Base-by-base conservation (phyloP, 2,888 invertebrate species). In the Rhamnusium bicolor region DNA sequence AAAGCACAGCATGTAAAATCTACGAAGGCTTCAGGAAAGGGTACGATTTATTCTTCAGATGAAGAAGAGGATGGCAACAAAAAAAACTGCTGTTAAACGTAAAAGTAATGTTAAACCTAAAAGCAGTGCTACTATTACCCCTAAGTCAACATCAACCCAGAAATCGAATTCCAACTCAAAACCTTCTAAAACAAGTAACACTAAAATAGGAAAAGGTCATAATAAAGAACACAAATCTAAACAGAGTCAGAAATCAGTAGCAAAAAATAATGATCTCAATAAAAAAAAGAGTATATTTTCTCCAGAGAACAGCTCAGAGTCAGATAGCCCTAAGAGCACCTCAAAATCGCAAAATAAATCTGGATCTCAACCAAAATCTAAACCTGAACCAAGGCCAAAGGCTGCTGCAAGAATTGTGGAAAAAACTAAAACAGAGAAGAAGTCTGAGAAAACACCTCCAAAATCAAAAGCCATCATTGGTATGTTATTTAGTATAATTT, bases 261-360 rank as follows among this genome's bases (percentile, higher is more conserved):
- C 68, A 53, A 80, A 73, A 69, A 80, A 75, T 29, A 70, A 66
- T 32, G 86, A 86, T 77, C 76, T 81, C 47, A 87, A 84, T 53
- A 94, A 93, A 83, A 94, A 93, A 85, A 94, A 94, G 85, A 94
- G 95, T 83, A 95, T 95, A 83, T 95, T 95, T 83, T 95, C 95
- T 67, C 95, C 95, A 0, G 95, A 94, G 79, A 95, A 95, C 78
- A 92, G 92, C 77, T 92, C 92, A n/a, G 92, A 92, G 54, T 92
- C 92, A 81, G 92, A 92, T 77, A 90, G 76, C 49, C 49, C 74
- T 8, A 76, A 80, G 72, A 73, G 53, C 46, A 6, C n/a, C 46
- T 65, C 51, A 16, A 74, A 72, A 60, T 18, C 74, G 67, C 27
- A 73, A 32, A 75, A 47, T 47, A 71, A 47, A 53, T 14, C 54